These are phyloP conservation scores for Lemur catta DNA, from an alignment of 2,797 vertebrate species.

Conservation along the genomic window DNA sequence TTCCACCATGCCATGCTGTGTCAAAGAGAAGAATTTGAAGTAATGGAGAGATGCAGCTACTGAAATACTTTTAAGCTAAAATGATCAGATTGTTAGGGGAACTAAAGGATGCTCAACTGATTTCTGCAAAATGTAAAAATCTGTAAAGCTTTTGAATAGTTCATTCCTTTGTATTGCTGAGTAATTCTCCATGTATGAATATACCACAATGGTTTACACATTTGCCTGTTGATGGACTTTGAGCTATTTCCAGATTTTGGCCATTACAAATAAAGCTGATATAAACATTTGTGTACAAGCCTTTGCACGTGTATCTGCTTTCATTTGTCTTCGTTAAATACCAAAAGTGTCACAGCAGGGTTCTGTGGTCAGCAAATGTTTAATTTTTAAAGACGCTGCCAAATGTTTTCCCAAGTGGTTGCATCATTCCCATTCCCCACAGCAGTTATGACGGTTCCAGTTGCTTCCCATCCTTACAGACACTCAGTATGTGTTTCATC, in stretches of 20 bases:
- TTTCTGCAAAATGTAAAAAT: neutral
- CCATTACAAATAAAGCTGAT: neutral
- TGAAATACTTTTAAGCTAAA: neutral
- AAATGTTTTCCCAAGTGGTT: neutral
- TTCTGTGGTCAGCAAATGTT: neutral
- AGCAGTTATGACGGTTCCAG: neutral
- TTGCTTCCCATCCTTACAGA: neutral
- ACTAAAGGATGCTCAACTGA: neutral
- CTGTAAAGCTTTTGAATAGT: neutral
- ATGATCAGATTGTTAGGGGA: neutral
- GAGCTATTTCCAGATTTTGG: neutral
- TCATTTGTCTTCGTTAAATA: neutral
- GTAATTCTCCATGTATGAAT: neutral
- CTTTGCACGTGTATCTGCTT: neutral
- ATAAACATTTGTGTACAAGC: neutral
- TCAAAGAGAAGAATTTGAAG: neutral
- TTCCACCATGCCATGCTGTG: neutral
- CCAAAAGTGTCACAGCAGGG: neutral
- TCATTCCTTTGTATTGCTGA: neutral
- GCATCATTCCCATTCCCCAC: neutral
- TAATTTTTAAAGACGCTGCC: neutral
- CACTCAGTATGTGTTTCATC: neutral
- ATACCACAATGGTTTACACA: neutral
- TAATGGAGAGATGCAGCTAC: neutral
- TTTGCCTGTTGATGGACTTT: neutral